Conservation (phyloP, 2,113 vertebrate species). For the Merops nubicus region DNA sequence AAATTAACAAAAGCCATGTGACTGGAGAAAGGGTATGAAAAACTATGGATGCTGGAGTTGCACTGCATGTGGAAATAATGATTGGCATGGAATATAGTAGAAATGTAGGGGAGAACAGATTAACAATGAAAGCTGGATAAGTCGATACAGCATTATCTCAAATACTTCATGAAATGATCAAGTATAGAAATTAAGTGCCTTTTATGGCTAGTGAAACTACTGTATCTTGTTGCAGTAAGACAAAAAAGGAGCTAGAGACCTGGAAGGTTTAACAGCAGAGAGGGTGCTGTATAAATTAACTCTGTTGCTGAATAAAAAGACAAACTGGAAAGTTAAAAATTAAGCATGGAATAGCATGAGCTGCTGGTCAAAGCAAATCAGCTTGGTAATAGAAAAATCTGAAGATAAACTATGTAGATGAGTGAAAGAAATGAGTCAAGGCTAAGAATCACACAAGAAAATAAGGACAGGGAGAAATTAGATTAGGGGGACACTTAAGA, state of each 20-base stretch:
- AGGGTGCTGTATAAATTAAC: neutral
- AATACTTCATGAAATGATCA: neutral
- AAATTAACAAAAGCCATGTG: neutral
- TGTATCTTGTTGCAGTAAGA: neutral
- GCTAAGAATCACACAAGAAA: neutral
- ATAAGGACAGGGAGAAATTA: neutral
- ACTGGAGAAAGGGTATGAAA: neutral
- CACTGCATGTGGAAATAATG: neutral
- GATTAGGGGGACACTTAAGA: neutral
- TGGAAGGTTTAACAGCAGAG: neutral
- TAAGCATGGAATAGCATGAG: neutral
- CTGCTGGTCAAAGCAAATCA: neutral
- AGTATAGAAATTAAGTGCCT: neutral
- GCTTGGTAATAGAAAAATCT: neutral
- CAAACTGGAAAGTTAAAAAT: neutral
- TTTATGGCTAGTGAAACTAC: neutral
- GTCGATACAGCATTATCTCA: neutral
- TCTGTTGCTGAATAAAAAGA: neutral
- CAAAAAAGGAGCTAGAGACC: neutral
- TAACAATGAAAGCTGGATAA: neutral
- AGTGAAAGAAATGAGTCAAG: neutral
- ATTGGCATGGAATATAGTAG: neutral
- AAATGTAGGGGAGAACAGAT: neutral
- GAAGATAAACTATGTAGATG: neutral
- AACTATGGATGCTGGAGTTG: neutral